phyloP scores from a whole-genome alignment of 2,888 invertebrate genomes.

The Drosophila neonasuta region DNA sequence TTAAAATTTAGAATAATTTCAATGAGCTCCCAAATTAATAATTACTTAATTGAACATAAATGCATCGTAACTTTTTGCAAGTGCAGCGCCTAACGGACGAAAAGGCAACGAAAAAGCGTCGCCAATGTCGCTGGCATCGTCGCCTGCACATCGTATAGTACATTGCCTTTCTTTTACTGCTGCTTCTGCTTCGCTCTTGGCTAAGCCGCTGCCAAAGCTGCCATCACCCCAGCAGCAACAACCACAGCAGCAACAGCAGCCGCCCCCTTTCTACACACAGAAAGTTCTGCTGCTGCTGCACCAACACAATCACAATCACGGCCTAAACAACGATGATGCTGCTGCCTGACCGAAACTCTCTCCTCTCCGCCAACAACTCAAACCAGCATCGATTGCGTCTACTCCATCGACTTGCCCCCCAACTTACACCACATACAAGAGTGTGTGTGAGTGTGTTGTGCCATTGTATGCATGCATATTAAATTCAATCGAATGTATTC shows the following conservation, averaged over 20 bases:
- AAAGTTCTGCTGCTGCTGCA: conserved; percentile 43
- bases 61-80: conserved; percentile 9
- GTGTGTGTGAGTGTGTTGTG: conserved; percentile 43
- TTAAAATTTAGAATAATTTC: too few species aligned
- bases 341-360: conserved; percentile 24
- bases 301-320: conserved; percentile 48
- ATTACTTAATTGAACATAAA: too few species aligned
- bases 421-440: conserved; percentile 6
- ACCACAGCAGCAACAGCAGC: too few species aligned
- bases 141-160: conserved; percentile 37
- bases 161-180: conserved; percentile 42
- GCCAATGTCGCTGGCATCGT: conserved; percentile 50
- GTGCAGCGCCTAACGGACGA: conserved; percentile 28
- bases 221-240: conserved; percentile 18
- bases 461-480: conserved; percentile 80
- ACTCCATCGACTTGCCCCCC: conserved; percentile 5
- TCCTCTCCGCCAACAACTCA: conserved; percentile 14
- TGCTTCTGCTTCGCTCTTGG: conserved; percentile 59
- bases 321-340: conserved; percentile 50
- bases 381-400: conserved; percentile 22
- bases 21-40: too few species aligned
- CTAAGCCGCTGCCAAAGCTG: conserved; percentile 50
- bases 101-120: conserved; percentile 56
- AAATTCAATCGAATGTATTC: conserved; percentile 81
- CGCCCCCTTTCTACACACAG: not conserved